Base-by-base conservation (phyloP, 2,888 invertebrate genomes). In the Camponotus fellah region DNA sequence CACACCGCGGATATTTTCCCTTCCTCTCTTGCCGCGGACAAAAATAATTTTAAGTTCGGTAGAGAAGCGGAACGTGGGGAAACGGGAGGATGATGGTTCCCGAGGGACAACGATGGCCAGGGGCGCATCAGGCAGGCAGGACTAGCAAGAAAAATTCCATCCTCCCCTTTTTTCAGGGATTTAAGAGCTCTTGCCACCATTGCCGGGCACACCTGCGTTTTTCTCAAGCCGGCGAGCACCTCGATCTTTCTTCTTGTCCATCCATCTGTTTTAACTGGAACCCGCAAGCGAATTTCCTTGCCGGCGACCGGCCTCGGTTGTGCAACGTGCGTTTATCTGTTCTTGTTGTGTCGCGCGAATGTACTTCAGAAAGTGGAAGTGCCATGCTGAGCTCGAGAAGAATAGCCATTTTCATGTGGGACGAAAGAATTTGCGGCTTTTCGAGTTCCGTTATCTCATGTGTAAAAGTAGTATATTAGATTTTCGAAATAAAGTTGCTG, bases 141-240 rank as follows among this genome's bases (percentile, higher is more conserved):
- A 56, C 37, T 69, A 14, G 65, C 62, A 85, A 89, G 77, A 49
- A n/a, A 84, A 83, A 66, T 56, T 53, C 43, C n/a, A 65, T 66
- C 53, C 26, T 26, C n/a, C 49, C 21, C 64, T 83, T 58, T 84
- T 75, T 80, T 71, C 62, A 74, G 40, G 82, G 77, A 85, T 88
- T 88, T 88, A 84, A 87, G 75, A 84, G 85, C 75, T 84, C 80
- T 74, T 80, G 83, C 83, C 53, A 77, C 65, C 66, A 82, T 53
- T 69, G 62, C 53, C 10, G 72, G 69, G 65, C 71, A 68, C 56
- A 58, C 82, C 85, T 88, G 89, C 81, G 65, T 74, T 62, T 79
- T 88, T 88, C 85, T 83, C 86, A 83, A 82, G 79, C 49, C 75
- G 65, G 76, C 53, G 32, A 40, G 71, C 49, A 60, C 43, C 65